phyloP scores from a whole-genome alignment of 2,888 invertebrate species.

The Tetragonula carbonaria region DNA sequence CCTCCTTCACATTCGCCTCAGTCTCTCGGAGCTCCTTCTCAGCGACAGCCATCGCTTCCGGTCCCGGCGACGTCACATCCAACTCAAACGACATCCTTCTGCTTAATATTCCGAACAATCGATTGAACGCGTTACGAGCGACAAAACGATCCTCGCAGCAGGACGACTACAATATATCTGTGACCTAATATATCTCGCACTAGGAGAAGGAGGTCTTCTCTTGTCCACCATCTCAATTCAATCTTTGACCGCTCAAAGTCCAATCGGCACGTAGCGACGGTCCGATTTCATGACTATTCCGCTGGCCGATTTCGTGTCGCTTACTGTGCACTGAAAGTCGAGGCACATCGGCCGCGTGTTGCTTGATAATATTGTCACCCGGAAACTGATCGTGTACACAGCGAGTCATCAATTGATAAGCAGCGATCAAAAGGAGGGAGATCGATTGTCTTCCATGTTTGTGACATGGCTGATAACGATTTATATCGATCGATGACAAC shows the following conservation, averaged over 20 bases:
- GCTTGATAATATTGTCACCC: constrained; percentile 32
- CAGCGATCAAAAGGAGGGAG: not conserved
- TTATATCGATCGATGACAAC: not conserved
- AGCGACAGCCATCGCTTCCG: constrained; percentile 78
- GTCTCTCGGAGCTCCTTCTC: constrained; percentile 83
- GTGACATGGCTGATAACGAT: not conserved
- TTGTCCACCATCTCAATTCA: constrained; percentile 78
- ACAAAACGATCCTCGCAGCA: constrained; percentile 69
- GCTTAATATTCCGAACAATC: not conserved
- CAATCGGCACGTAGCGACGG: constrained; percentile 55
- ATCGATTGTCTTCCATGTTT: not conserved
- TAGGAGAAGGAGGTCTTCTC: constrained; percentile 71
- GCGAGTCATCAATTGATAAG: not conserved
- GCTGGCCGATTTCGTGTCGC: constrained; percentile 12
- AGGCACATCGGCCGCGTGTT: constrained; percentile 18
- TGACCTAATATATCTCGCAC: constrained; percentile 69
- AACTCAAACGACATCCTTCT: constrained; percentile 75
- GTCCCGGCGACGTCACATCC: constrained; percentile 65
- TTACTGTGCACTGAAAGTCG: constrained; percentile 6
- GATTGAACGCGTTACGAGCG: constrained; percentile 2
- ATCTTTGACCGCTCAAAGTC: constrained; percentile 83
- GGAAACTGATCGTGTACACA: not conserved
- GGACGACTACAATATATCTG: constrained; percentile 79
- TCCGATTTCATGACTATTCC: constrained; percentile 8
- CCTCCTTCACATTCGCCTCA: constrained; percentile 81